These are phyloP conservation scores for Dromococcyx pavoninus DNA, from an alignment of 2,797 vertebrate genomes.

Conservation along the genomic window DNA sequence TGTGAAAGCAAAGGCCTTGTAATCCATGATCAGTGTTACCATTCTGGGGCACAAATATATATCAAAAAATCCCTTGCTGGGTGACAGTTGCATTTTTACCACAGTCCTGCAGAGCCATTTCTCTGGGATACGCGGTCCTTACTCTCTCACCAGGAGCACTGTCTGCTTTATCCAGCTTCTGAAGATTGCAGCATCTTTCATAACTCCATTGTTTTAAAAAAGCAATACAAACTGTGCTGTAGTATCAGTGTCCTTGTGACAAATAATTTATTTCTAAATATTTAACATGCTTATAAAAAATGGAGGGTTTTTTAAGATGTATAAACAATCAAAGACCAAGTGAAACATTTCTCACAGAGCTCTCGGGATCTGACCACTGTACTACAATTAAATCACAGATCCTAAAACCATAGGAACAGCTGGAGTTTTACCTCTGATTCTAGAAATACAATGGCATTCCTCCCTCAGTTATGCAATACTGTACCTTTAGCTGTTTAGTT, in stretches of 20 bases:
- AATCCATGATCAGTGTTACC: background rate
- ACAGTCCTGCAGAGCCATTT: background rate
- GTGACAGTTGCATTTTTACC: background rate
- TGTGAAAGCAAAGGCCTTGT: background rate
- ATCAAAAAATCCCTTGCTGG: background rate
- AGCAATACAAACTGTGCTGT: conserved; percentile 28
- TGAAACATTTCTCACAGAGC: background rate
- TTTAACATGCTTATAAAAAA: background rate
- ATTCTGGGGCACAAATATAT: background rate
- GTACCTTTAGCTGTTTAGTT: background rate
- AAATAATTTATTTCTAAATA: background rate
- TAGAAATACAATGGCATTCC: background rate
- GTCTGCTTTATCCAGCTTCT: background rate
- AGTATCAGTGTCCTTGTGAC: background rate
- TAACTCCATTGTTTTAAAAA: background rate
- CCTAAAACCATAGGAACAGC: background rate
- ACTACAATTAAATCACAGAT: background rate
- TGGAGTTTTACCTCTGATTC: background rate
- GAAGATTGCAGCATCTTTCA: background rate
- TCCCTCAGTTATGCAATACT: background rate
- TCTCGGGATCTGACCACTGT: background rate
- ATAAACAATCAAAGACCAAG: background rate
- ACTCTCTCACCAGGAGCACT: background rate
- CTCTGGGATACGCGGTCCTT: background rate
- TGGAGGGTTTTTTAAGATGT: background rate